phyloP scores from a whole-genome alignment of 2,113 vertebrate species.

The Dunckerocampus dactyliophorus region DNA sequence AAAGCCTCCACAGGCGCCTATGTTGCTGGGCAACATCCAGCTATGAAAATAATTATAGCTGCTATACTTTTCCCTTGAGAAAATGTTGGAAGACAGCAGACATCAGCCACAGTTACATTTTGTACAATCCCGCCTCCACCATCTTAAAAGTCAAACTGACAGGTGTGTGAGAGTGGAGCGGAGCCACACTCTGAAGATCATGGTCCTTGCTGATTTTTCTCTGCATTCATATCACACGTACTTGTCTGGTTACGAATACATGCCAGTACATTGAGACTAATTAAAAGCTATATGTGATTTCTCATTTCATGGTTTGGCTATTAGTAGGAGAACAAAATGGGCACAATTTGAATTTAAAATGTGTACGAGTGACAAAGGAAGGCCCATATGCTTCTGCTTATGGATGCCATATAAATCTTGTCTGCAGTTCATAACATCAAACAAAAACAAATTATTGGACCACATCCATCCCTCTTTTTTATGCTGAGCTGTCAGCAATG shows the following conservation, averaged over 20 bases:
- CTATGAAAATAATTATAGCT: background rate
- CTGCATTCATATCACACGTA: background rate
- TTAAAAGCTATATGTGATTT: background rate
- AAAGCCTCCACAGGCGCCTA: background rate
- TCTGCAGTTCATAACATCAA: too few species aligned
- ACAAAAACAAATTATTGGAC: slow-evolving; percentile 2
- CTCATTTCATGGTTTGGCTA: background rate
- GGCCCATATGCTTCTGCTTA: too few species aligned
- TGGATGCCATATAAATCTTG: too few species aligned
- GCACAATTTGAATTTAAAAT: background rate
- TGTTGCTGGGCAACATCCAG: background rate
- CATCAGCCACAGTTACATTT: slow-evolving; percentile 2
- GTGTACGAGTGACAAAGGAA: background rate
- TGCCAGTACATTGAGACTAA: background rate
- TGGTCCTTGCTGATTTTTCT: background rate
- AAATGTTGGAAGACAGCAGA: background rate
- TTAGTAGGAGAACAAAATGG: background rate
- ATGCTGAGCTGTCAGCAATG: slow-evolving; percentile 34
- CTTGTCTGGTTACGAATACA: background rate
- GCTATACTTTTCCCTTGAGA: background rate
- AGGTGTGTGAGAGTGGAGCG: background rate
- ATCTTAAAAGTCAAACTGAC: slow-evolving; percentile 1
- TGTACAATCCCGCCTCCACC: background rate
- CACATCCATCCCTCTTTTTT: slow-evolving; percentile 6
- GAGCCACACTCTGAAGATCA: background rate